Percentiles rank a stretch among this genome's conserved stretches.
Conservation (phyloP, 2,113 vertebrate species). For the Gambusia holbrooki region DNA sequence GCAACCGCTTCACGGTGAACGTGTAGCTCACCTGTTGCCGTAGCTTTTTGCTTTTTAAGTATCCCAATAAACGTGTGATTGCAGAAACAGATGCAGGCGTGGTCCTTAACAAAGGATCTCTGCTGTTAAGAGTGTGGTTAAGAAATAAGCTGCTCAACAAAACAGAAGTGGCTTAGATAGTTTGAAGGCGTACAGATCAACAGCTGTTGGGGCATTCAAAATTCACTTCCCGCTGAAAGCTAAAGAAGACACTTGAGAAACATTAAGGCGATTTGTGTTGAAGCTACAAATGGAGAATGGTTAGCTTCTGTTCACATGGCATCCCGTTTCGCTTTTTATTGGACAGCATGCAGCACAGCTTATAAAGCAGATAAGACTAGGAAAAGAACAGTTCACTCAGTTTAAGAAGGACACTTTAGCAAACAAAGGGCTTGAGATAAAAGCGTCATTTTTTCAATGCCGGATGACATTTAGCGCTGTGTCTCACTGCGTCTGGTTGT, state of each 20-base stretch:
- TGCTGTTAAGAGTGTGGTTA: too few species aligned
- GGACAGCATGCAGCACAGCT: not conserved
- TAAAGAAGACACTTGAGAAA: constrained; percentile 46
- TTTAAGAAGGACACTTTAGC: not conserved
- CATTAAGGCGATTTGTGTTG: constrained; percentile 62
- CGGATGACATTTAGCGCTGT: not conserved
- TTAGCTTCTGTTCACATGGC: too few species aligned
- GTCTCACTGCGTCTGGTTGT: not conserved
- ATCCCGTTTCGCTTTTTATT: not conserved
- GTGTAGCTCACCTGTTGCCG: too few species aligned
- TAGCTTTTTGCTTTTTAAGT: too few species aligned
- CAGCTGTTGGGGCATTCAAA: too few species aligned
- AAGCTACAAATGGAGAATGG: constrained; percentile 65
- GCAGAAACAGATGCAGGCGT: too few species aligned
- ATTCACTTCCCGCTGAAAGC: constrained; percentile 11
- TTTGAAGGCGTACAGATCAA: too few species aligned
- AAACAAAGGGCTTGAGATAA: not conserved
- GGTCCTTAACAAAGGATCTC: too few species aligned
- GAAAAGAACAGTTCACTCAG: not conserved
- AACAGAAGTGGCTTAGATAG: too few species aligned
- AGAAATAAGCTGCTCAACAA: too few species aligned
- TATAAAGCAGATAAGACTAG: not conserved
- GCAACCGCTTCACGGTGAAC: too few species aligned
- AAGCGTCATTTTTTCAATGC: not conserved
- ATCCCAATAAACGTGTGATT: too few species aligned